Conservation (phyloP, 2,113 vertebrate genomes). For the Ophthalmotilapia sp. region DNA sequence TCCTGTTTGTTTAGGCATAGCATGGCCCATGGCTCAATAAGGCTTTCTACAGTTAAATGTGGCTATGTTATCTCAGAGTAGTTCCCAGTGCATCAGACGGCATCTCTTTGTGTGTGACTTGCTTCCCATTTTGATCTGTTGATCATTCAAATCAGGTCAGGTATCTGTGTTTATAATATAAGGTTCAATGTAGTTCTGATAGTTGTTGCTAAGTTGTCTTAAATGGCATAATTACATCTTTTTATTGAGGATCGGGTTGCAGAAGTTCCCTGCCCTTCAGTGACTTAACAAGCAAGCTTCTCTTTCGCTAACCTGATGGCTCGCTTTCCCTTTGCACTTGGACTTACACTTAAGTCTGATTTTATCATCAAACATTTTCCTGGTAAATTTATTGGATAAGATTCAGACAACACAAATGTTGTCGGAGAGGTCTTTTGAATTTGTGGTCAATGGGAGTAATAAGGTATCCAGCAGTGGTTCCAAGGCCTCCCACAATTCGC, state of each 20-base stretch:
- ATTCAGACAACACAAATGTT: neutral
- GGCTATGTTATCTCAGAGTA: neutral
- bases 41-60: neutral
- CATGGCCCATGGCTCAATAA: neutral
- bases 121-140: neutral
- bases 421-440: neutral
- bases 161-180: neutral
- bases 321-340: neutral
- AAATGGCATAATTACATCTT: rapidly evolving
- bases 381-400: neutral
- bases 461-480: neutral
- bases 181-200: neutral
- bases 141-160: neutral
- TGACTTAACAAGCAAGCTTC: neutral
- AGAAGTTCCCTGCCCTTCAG: neutral
- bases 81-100: rapidly evolving
- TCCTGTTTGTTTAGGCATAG: neutral
- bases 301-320: neutral
- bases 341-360: neutral
- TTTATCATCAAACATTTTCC: neutral
- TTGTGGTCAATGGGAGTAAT: neutral
- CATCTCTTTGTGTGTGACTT: neutral
- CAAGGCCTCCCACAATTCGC: neutral
- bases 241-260: neutral
- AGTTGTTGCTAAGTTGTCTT: neutral